Evolutionary conservation across 2,113 vertebrate species (phyloP).

Genomic region (Poecilia latipinna): DNA sequence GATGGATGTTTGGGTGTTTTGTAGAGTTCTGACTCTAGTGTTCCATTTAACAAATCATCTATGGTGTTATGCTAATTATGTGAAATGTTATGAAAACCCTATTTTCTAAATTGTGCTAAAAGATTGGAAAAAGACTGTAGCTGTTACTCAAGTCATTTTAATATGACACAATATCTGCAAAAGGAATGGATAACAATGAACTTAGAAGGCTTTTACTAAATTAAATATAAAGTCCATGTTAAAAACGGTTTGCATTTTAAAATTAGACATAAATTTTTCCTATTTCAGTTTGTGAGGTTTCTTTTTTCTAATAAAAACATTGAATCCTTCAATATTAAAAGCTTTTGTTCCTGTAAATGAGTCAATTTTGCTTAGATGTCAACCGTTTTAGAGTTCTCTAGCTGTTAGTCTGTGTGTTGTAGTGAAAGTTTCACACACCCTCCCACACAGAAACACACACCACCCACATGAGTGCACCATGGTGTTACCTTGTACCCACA

Average conservation of each 20-base stretch:
- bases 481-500: constrained; percentile 29
- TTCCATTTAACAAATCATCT: no score
- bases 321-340: background rate
- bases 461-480: constrained; percentile 17
- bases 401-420: constrained; percentile 7
- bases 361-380: background rate
- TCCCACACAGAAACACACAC: constrained; percentile 13
- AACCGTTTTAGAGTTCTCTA: background rate
- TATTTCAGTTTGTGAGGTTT: background rate
- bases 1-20: no score
- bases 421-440: constrained; percentile 21
- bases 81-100: no score
- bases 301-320: background rate
- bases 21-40: no score
- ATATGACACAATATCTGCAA: background rate
- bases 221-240: background rate
- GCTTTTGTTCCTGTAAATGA: background rate
- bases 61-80: no score
- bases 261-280: background rate
- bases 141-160: background rate
- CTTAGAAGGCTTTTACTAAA: background rate
- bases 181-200: background rate
- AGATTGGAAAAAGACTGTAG: no score
- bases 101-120: no score
- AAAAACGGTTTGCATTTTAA: background rate